Evolutionary conservation across 2,113 vertebrate genomes (phyloP).

Genomic region (Nycticryphes semicollaris): DNA sequence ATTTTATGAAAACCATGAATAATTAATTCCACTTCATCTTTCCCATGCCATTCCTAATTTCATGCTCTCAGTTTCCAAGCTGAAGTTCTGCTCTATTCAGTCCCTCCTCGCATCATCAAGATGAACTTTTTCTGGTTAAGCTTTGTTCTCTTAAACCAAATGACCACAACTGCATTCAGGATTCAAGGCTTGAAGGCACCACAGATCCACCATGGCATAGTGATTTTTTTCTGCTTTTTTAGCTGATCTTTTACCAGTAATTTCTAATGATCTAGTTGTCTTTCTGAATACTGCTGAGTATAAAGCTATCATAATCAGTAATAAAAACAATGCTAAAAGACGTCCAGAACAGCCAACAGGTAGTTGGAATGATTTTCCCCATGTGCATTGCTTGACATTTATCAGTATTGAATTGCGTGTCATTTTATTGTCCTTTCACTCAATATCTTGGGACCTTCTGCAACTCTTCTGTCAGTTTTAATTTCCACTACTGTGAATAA

Average conservation of each 20-base stretch:
- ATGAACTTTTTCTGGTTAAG: background rate
- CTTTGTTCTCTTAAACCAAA: background rate
- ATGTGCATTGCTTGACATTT: background rate
- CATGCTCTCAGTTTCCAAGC: background rate
- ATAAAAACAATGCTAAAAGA: background rate
- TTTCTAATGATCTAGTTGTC: background rate
- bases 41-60: background rate
- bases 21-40: background rate
- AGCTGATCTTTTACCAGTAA: background rate
- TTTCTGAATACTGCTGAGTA: background rate
- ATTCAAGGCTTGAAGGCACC: background rate
- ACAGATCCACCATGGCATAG: rapidly evolving
- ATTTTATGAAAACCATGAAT: background rate
- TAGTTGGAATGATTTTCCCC: background rate
- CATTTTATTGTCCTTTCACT: background rate
- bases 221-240: background rate
- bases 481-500: background rate
- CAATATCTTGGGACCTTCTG: background rate
- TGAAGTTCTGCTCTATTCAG: background rate
- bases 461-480: background rate
- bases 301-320: background rate
- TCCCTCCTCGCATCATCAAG: rapidly evolving
- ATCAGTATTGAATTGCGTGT: background rate
- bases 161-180: background rate
- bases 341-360: background rate